phyloP scores from a whole-genome alignment of 2,113 vertebrate species.

The Marcusenius ussheri region DNA sequence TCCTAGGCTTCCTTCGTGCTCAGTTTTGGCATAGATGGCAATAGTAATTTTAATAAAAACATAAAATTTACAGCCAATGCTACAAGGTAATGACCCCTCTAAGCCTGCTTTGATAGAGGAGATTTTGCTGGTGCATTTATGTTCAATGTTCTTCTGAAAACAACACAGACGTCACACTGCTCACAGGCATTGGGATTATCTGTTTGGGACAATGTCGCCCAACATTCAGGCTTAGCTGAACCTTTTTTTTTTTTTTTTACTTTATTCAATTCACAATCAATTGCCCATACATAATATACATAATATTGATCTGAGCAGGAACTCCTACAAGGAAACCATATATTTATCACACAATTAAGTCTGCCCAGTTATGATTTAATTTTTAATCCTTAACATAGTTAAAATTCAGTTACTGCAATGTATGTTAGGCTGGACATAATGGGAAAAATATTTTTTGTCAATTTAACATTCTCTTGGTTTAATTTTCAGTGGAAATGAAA shows the following conservation, averaged over 20 bases:
- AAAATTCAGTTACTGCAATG: background rate
- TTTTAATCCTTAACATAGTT: background rate
- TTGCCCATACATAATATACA: background rate
- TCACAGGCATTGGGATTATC: background rate
- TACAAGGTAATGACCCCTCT: constrained; percentile 43
- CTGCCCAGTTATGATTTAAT: background rate
- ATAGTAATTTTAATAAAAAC: constrained; percentile 29
- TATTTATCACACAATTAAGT: background rate
- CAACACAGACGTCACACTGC: background rate
- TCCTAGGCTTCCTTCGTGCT: constrained; percentile 49
- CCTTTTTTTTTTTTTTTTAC: background rate
- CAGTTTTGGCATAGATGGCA: constrained; percentile 49
- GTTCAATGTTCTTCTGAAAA: background rate
- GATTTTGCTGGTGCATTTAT: background rate
- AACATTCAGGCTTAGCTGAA: background rate
- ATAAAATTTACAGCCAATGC: constrained; percentile 47
- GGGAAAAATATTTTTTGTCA: background rate
- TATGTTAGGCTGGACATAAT: no score
- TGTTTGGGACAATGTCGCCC: background rate
- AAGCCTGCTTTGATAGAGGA: background rate
- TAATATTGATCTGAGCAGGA: background rate
- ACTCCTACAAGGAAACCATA: background rate
- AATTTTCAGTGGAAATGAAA: constrained; percentile 49
- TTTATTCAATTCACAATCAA: background rate
- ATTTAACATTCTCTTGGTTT: background rate